phyloP scores from a whole-genome alignment of 2,888 invertebrate genomes.

The Ochlodes sylvanus region DNA sequence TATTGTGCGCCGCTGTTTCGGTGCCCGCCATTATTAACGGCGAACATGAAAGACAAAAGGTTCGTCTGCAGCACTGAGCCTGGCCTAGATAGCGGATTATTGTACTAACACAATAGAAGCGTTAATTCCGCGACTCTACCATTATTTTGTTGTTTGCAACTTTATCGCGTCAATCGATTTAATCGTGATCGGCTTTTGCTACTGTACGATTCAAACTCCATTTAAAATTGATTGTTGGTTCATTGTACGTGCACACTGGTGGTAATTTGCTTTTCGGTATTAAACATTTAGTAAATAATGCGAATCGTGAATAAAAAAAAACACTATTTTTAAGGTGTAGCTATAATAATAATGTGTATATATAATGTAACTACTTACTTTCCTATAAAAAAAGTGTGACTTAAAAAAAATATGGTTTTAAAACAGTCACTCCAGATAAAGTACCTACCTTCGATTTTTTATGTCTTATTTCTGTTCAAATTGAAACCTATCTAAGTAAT shows the following conservation, averaged over 20 bases:
- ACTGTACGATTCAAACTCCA: slow-evolving; percentile 42
- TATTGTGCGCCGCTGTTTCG: slow-evolving; percentile 85
- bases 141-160: slow-evolving; percentile 83
- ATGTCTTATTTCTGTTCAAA: too few species aligned
- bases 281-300: background rate
- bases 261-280: slow-evolving; percentile 9
- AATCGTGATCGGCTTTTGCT: slow-evolving; percentile 61
- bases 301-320: too few species aligned
- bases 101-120: slow-evolving; percentile 84
- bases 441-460: too few species aligned
- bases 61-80: slow-evolving; percentile 85
- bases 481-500: too few species aligned
- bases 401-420: too few species aligned
- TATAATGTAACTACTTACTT: too few species aligned
- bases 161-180: slow-evolving; percentile 81
- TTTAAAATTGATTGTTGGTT: slow-evolving; percentile 28
- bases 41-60: slow-evolving; percentile 86
- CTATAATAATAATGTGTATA: too few species aligned
- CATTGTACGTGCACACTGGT: slow-evolving; percentile 4
- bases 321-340: too few species aligned
- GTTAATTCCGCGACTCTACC: slow-evolving; percentile 83
- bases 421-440: too few species aligned
- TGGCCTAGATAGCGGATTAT: slow-evolving; percentile 85
- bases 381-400: too few species aligned
- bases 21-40: slow-evolving; percentile 85